Evolutionary conservation across 2,888 invertebrate genomes (phyloP).

Genomic region (Dromius quadrimaculatus): DNA sequence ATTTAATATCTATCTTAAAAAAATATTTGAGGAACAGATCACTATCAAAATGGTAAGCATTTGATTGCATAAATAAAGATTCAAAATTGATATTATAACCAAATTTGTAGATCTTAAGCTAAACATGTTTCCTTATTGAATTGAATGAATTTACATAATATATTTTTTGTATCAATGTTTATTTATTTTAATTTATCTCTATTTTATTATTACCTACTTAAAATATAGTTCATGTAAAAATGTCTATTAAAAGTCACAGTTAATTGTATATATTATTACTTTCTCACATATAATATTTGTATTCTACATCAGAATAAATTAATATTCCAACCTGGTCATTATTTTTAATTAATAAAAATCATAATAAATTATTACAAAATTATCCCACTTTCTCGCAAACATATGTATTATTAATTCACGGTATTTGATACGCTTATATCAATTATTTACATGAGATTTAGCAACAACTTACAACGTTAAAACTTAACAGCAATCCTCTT

Average conservation of each 20-base stretch:
- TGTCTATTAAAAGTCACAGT: conserved; percentile 14
- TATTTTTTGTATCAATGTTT: no score
- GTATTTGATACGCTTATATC: conserved; percentile 3
- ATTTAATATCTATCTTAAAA: no score
- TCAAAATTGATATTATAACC: no score
- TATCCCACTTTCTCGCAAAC: conserved; percentile 27
- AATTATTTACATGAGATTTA: conserved; percentile 17
- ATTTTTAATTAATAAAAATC: conserved; percentile 33
- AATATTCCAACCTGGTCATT: conserved; percentile 25
- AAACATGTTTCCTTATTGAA: no score
- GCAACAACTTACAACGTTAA: conserved; percentile 2
- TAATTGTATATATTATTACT: conserved; percentile 27
- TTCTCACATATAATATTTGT: conserved; percentile 28
- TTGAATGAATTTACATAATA: no score
- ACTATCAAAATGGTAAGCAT: no score
- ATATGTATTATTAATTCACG: conserved; percentile 25
- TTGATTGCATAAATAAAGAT: no score
- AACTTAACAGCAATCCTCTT: not conserved
- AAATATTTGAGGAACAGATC: no score
- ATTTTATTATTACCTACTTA: no score
- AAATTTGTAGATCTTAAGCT: no score
- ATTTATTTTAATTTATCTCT: no score
- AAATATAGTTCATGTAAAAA: conserved; percentile 15
- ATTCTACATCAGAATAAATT: conserved; percentile 16
- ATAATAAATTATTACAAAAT: conserved; percentile 19